These are phyloP conservation scores for Brachyhypopomus gauderio DNA, from an alignment of 2,113 vertebrate genomes.

Conservation along the genomic window DNA sequence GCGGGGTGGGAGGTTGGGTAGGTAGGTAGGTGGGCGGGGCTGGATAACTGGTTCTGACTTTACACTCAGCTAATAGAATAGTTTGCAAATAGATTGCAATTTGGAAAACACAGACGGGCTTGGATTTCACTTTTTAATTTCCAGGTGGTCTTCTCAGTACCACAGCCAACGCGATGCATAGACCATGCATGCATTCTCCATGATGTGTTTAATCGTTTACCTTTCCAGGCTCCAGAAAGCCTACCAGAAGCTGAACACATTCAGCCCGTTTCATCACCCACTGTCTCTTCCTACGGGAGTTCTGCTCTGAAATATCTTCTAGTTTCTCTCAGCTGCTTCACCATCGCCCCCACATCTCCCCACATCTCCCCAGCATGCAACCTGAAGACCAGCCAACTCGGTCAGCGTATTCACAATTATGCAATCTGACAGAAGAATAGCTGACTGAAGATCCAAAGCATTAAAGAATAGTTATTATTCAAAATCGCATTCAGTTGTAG, in stretches of 20 bases:
- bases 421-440: background rate
- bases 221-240: slow-evolving; percentile 23
- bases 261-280: background rate
- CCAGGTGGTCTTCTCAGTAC: background rate
- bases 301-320: slow-evolving; percentile 10
- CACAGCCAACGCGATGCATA: background rate
- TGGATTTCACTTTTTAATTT: background rate
- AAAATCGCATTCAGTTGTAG: background rate
- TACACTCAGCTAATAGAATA: too few species aligned
- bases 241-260: background rate
- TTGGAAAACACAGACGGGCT: background rate
- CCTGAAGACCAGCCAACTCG: background rate
- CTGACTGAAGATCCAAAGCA: background rate
- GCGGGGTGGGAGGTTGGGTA: too few species aligned
- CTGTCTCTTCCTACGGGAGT: background rate
- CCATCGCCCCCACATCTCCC: background rate
- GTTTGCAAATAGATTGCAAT: background rate
- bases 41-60: too few species aligned
- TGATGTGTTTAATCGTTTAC: background rate
- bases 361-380: background rate
- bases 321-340: slow-evolving; percentile 8
- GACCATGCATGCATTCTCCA: background rate
- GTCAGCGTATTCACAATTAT: background rate
- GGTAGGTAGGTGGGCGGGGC: too few species aligned
- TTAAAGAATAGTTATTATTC: background rate